Evolutionary conservation across 1,140 invertebrate species (phyloP).

Genomic region (Pogonomyrmex barbatus): DNA sequence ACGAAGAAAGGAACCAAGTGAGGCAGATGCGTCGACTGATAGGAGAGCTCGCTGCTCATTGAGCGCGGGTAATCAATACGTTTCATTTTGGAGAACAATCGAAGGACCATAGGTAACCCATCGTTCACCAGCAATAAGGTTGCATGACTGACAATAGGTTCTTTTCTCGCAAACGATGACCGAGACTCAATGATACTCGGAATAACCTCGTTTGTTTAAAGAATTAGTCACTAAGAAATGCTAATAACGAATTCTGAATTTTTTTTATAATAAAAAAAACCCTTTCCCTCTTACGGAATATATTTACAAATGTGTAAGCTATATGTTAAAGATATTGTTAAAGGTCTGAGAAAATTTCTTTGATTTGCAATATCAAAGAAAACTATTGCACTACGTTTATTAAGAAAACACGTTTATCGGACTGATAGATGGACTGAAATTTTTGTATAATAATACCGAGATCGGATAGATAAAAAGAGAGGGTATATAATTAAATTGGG

Average conservation of each 20-base stretch:
- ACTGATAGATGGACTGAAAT: too few relatives aligned
- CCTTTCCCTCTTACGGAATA: not conserved
- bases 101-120: conserved; percentile 65
- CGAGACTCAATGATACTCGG: not conserved
- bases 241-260: too few relatives aligned
- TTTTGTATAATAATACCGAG: not conserved
- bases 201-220: not conserved
- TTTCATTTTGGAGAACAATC: conserved; percentile 78
- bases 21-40: conserved; percentile 73
- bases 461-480: not conserved
- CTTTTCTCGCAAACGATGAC: not conserved
- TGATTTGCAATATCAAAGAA: not conserved
- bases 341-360: not conserved
- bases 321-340: not conserved
- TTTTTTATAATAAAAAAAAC: not conserved
- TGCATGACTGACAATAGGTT: conserved; percentile 34
- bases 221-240: not conserved
- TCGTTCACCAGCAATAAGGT: conserved; percentile 41
- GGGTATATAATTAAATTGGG: not conserved
- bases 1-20: conserved; percentile 63
- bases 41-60: conserved; percentile 57
- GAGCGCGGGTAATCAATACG: conserved; percentile 76
- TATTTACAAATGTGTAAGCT: not conserved
- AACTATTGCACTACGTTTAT: not conserved
- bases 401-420: not conserved